phyloP scores from a whole-genome alignment of 2,113 vertebrate genomes.

The Ageneiosus marmoratus region DNA sequence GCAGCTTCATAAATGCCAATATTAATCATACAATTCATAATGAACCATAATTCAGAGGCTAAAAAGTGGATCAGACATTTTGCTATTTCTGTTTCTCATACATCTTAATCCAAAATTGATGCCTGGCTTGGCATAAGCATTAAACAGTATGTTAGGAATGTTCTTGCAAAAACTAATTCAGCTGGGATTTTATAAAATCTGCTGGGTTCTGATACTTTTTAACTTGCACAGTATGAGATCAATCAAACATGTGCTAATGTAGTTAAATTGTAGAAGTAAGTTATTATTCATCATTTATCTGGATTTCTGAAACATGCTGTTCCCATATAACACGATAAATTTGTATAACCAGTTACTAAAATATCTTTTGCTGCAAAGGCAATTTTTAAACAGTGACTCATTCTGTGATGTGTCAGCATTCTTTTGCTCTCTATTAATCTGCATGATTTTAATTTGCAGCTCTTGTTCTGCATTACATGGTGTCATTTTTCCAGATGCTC shows the following conservation, averaged over 20 bases:
- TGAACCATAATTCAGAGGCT: background rate
- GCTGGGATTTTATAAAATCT: background rate
- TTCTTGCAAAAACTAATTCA: background rate
- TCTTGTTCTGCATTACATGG: background rate
- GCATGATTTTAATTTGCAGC: slow-evolving; percentile 3
- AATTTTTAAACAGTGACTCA: background rate
- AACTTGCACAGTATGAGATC: background rate
- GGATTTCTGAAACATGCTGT: background rate
- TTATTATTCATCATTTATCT: background rate
- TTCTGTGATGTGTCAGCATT: slow-evolving; percentile 12
- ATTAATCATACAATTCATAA: slow-evolving; percentile 1
- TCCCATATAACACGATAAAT: background rate
- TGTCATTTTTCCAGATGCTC: too few species aligned
- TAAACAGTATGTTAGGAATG: background rate
- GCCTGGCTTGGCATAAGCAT: background rate
- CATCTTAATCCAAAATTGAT: background rate
- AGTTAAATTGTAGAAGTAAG: background rate
- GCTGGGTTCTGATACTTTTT: background rate
- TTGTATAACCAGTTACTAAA: background rate
- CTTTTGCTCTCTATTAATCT: background rate
- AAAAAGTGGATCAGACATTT: slow-evolving; percentile 8
- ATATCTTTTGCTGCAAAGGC: slow-evolving; percentile 13
- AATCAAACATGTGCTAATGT: background rate
- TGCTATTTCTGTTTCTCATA: background rate
- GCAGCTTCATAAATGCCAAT: background rate